Conservation (phyloP, 2,113 vertebrate genomes). For the Pongo pygmaeus region DNA sequence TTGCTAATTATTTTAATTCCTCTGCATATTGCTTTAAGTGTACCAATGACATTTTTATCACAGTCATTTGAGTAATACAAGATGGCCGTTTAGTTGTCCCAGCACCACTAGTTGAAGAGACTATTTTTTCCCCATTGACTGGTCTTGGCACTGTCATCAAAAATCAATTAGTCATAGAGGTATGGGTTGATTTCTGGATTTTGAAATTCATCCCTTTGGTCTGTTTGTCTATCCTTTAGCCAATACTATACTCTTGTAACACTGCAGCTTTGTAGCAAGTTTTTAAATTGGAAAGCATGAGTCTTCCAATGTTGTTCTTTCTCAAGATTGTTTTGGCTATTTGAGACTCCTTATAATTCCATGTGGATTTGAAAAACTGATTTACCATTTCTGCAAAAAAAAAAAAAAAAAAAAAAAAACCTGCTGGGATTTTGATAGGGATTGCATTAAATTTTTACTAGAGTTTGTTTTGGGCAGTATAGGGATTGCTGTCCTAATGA, state of each 20-base stretch:
- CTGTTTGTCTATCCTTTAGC: not conserved
- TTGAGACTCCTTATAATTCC: not conserved
- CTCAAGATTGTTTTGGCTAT: not conserved
- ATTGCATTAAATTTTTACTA: not conserved
- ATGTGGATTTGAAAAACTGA: not conserved
- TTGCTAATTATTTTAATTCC: not conserved
- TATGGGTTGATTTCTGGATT: not conserved
- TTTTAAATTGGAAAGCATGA: not conserved
- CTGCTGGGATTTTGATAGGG: not conserved
- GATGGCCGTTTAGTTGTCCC: not conserved
- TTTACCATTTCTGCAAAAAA: not conserved
- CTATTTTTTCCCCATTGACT: not conserved
- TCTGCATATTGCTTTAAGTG: not conserved
- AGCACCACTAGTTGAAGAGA: not conserved
- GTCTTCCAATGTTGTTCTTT: not conserved
- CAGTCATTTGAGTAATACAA: not conserved
- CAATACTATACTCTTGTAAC: not conserved
- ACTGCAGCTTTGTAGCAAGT: not conserved
- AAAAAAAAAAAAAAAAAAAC: too few species aligned
- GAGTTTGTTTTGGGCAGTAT: not conserved
- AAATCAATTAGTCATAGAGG: not conserved
- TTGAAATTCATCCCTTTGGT: not conserved
- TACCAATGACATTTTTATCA: not conserved
- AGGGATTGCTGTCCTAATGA: not conserved
- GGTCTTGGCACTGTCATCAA: not conserved